Percentiles rank a stretch among this genome's conserved stretches.
Conservation (phyloP, 2,797 vertebrate species). For the Strix occidentalis region DNA sequence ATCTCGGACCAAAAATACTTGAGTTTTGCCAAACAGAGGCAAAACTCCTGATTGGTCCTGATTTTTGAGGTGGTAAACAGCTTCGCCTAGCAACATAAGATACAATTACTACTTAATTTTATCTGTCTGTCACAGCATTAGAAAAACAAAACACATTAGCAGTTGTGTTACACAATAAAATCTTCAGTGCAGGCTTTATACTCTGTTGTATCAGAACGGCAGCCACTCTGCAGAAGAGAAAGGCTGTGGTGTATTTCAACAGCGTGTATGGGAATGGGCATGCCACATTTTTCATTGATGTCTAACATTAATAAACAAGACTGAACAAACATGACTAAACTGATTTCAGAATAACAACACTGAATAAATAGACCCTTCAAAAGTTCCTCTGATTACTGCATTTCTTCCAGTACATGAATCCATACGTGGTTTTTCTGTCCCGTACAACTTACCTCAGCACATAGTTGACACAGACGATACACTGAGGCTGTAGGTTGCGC, state of each 20-base stretch:
- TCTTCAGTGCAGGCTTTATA: background rate
- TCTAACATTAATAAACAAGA: conserved; percentile 47
- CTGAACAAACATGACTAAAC: conserved; percentile 24
- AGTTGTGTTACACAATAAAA: background rate
- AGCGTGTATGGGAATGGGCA: background rate
- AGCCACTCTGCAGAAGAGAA: background rate
- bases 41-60: background rate
- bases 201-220: background rate
- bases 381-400: background rate
- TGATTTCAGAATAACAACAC: background rate
- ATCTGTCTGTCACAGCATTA: background rate
- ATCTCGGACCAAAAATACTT: background rate
- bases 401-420: background rate
- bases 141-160: background rate
- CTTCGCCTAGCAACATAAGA: conserved; percentile 7
- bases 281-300: conserved; percentile 1
- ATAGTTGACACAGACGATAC: conserved; percentile 95
- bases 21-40: background rate
- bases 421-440: background rate
- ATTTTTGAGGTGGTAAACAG: background rate
- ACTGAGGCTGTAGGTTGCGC: conserved; percentile 96
- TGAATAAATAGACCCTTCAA: conserved; percentile 9
- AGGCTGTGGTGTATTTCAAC: background rate
- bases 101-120: background rate
- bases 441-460: conserved; percentile 86